phyloP scores from a whole-genome alignment of 1,140 invertebrate species.

The Drosophila eugracilis region DNA sequence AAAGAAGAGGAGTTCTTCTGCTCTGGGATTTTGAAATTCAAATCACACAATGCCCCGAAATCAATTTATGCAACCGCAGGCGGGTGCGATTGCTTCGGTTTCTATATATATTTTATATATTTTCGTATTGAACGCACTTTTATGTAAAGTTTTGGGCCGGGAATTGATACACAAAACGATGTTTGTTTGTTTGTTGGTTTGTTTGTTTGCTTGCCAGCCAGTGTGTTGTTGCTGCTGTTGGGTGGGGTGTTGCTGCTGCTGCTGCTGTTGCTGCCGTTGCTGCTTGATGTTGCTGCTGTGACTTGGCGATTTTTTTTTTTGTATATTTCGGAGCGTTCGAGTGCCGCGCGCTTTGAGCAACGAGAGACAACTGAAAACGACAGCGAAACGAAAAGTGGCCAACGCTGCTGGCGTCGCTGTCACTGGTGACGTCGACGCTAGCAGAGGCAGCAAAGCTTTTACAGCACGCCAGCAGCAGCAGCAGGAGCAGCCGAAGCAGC shows the following conservation, averaged over 20 bases:
- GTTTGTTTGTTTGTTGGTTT: slow-evolving; percentile 6
- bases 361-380: slow-evolving; percentile 81
- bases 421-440: slow-evolving; percentile 6
- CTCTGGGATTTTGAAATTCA: slow-evolving; percentile 70
- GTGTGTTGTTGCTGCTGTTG: slow-evolving; percentile 28
- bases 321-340: slow-evolving; percentile 60
- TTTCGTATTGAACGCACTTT: slow-evolving; percentile 60
- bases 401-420: slow-evolving; percentile 13
- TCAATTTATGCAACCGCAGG: slow-evolving; percentile 71
- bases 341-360: slow-evolving; percentile 76
- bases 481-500: slow-evolving; percentile 44
- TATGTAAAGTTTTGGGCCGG: slow-evolving; percentile 13
- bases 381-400: slow-evolving; percentile 65
- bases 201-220: slow-evolving; percentile 17
- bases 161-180: slow-evolving; percentile 58
- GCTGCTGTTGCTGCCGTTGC: slow-evolving; percentile 29
- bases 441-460: slow-evolving; percentile 69
- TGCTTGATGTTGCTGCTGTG: slow-evolving; percentile 33
- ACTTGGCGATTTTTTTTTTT: too few relatives aligned
- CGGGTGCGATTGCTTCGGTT: slow-evolving; percentile 27
- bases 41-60: slow-evolving; percentile 64
- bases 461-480: slow-evolving; percentile 44
- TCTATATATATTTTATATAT: slow-evolving; percentile 25
- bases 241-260: slow-evolving; percentile 26
- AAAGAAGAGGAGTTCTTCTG: slow-evolving; percentile 46